Percentiles rank a stretch among this genome's conserved stretches.
Evolutionary conservation across 2,113 vertebrate species (phyloP).

Genomic region (Nothoprocta pentlandii): DNA sequence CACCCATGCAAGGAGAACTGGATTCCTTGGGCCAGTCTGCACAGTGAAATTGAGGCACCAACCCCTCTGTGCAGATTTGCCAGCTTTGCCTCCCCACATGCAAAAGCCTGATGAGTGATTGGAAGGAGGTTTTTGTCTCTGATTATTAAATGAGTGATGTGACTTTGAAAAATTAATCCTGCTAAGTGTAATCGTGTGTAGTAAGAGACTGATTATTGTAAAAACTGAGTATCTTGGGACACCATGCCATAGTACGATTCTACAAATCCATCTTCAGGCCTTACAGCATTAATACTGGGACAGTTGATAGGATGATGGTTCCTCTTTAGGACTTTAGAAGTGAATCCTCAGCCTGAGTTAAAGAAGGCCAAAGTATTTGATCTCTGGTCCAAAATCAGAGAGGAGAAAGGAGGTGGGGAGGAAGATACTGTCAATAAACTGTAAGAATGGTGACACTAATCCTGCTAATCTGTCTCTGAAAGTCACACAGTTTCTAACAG

Average conservation of each 20-base stretch:
- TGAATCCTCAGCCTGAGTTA: background rate
- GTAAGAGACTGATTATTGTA: background rate
- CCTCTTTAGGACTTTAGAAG: background rate
- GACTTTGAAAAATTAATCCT: background rate
- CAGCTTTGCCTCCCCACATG: background rate
- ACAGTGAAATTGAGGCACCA: background rate
- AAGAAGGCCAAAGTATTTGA: background rate
- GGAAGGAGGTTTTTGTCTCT: background rate
- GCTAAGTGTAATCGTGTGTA: background rate
- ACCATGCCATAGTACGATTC: background rate
- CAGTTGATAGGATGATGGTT: background rate
- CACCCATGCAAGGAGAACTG: background rate
- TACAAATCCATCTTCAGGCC: background rate
- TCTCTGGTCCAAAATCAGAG: background rate
- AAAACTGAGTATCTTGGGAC: background rate
- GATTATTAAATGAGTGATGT: background rate
- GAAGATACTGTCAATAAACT: background rate
- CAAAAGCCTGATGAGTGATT: accelerated
- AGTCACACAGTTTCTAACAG: background rate
- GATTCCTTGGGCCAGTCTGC: background rate
- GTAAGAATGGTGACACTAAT: background rate
- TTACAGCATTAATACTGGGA: background rate
- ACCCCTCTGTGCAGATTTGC: background rate
- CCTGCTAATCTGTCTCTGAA: background rate
- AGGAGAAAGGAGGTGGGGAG: background rate